Evolutionary conservation across 92 coral and sea anemone genomes (phyloP), one percentile per base, ranked within the genome.

Genomic region (Porites evermanni): DNA sequence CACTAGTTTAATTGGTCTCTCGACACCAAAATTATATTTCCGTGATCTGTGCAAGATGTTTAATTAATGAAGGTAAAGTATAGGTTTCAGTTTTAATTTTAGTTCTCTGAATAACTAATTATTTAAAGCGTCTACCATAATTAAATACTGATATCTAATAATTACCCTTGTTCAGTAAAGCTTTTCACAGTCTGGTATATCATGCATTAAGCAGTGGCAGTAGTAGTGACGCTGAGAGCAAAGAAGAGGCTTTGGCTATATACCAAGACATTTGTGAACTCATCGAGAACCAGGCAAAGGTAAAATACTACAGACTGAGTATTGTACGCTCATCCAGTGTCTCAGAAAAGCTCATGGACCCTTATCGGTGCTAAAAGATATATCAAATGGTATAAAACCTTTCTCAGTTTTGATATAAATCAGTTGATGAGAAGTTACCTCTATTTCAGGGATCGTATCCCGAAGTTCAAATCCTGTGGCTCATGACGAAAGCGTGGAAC

Each of bases 401-500:
- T 56, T 56, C 17, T 14, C 12, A 56, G 13, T 9, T 11, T 14
- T 56, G 0, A 56, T 14, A 14, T 56, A 14, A 56, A 56, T 56
- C 5, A 38, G 5, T 38, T 38, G 47, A 59, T 1, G 11, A 12
- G 4, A 19, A n/a, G 50, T 64, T 51, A 69, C 8, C 7, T 51
- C 63, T 6, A 20, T 47, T 76, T 14, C 64, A 97, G 99, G 96
- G 93, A 8, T 84, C 85, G 11, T 93, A 93, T 83, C 99, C 99
- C 8, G 99, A 97, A 72, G 85, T 95, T 82, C 98, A 97, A 71
- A 88, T 96, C 8, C 92, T 95, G 50, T 97, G 99, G 99, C 85
- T 97, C 68, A 97, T 97, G 99, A 97, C 99, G 64, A 97, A 92
- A 72, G 91, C 99, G 9, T 97, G 99, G 99, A 97, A 97, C 80